Evolutionary conservation across 1,140 invertebrate species (phyloP).

Genomic region (Aleiodes sp.): DNA sequence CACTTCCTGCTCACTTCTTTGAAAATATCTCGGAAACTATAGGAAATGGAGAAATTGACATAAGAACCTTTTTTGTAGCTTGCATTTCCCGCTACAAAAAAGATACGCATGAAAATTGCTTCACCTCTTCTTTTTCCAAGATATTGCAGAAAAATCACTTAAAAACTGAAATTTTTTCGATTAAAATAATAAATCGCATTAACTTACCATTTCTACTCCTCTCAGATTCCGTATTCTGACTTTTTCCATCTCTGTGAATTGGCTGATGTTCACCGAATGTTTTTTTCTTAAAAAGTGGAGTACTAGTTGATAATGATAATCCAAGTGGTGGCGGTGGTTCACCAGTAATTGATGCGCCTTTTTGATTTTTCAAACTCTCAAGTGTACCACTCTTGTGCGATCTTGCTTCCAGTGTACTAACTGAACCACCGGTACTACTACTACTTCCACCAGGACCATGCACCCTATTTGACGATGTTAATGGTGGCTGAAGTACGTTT

Average conservation of each 20-base stretch:
- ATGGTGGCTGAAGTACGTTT: slow-evolving; percentile 40
- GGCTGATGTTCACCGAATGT: slow-evolving; percentile 59
- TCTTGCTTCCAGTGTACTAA: slow-evolving; percentile 51
- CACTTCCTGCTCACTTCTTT: too few species aligned
- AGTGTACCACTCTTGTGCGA: slow-evolving; percentile 58
- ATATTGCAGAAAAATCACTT: too few species aligned
- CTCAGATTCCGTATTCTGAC: slow-evolving; percentile 50
- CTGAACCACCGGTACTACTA: slow-evolving; percentile 33
- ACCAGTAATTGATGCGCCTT: slow-evolving; percentile 41
- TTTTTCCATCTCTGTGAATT: slow-evolving; percentile 44
- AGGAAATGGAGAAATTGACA: too few species aligned
- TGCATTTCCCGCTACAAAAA: too few species aligned
- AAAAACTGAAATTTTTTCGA: too few species aligned
- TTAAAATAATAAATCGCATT: not conserved
- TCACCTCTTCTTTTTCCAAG: too few species aligned
- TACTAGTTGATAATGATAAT: slow-evolving; percentile 65
- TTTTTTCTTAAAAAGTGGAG: slow-evolving; percentile 69
- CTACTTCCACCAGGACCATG: slow-evolving; percentile 33
- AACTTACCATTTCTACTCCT: slow-evolving; percentile 58
- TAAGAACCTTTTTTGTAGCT: too few species aligned
- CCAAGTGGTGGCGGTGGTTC: slow-evolving; percentile 55
- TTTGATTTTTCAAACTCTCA: slow-evolving; percentile 58
- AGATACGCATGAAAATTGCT: too few species aligned
- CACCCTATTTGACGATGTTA: slow-evolving; percentile 39
- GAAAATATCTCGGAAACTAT: too few species aligned